A percentile compares a stretch with the other conserved stretches of the same genome.
phyloP scores from a whole-genome alignment of 2,113 vertebrate species.

The Leiothrix lutea region DNA sequence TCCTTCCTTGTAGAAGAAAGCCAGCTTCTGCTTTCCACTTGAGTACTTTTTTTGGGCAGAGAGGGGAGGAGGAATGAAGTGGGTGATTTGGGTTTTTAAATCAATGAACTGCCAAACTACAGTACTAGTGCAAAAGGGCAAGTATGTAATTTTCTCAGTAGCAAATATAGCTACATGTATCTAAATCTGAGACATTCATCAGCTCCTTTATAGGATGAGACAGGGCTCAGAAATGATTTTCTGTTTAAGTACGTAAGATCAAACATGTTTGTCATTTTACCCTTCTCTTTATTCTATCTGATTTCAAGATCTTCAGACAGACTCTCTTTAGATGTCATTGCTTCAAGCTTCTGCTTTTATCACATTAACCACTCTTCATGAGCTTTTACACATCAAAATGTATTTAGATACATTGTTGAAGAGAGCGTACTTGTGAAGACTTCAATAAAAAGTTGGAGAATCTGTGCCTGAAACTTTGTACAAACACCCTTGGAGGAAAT shows the following conservation, averaged over 20 bases:
- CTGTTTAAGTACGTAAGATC: conserved; percentile 27
- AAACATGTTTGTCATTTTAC: conserved; percentile 54
- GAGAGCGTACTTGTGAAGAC: not conserved
- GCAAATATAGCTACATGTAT: conserved; percentile 42
- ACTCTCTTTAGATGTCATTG: conserved; percentile 37
- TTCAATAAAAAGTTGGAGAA: conserved; percentile 9
- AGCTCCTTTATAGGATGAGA: conserved; percentile 43
- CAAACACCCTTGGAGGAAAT: not conserved
- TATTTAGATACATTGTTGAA: conserved; percentile 46
- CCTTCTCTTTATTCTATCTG: conserved; percentile 36
- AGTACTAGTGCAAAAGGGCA: conserved; percentile 11
- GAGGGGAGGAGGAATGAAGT: not conserved
- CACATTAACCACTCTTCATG: conserved; percentile 43
- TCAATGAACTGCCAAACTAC: conserved; percentile 1
- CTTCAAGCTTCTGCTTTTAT: conserved; percentile 53
- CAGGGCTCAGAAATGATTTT: conserved; percentile 54
- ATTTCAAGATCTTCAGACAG: conserved; percentile 42
- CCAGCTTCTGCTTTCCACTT: not conserved
- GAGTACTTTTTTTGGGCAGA: not conserved
- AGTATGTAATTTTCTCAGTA: conserved; percentile 26
- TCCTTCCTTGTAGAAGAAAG: not conserved
- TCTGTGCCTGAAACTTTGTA: conserved; percentile 7
- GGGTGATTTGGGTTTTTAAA: conserved; percentile 5
- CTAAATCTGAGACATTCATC: conserved; percentile 40
- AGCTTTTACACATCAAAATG: conserved; percentile 50